These are phyloP conservation scores for Australoheros facetus DNA, from an alignment of 2,797 vertebrate species.

Conservation along the genomic window DNA sequence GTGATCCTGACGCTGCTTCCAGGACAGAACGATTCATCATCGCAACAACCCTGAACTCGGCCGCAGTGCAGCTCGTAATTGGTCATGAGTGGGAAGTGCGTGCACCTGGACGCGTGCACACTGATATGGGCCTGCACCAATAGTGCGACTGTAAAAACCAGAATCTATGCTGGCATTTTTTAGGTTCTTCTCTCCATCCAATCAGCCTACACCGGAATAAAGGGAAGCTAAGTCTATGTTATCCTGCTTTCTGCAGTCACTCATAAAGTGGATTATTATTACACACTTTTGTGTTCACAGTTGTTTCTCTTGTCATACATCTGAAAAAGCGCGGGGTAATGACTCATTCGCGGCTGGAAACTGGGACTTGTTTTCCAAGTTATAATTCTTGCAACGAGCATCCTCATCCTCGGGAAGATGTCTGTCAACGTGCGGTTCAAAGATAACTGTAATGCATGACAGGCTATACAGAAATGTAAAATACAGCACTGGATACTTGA, in stretches of 20 bases:
- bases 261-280: neutral
- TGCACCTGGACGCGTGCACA: neutral
- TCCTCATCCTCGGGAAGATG: neutral
- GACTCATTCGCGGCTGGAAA: slow-evolving; percentile 9
- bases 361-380: neutral
- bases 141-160: neutral
- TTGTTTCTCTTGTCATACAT: slow-evolving; percentile 7
- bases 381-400: slow-evolving; percentile 1
- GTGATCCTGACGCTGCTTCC: slow-evolving; percentile 49
- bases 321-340: neutral
- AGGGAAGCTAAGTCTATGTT: neutral
- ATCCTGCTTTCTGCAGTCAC: neutral
- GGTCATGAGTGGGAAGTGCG: slow-evolving; percentile 7
- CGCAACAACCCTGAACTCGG: slow-evolving; percentile 36
- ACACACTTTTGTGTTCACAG: neutral
- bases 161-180: neutral
- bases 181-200: neutral
- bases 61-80: slow-evolving; percentile 36
- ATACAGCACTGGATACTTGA: neutral
- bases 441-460: neutral
- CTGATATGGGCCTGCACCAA: too few relatives aligned
- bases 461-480: neutral
- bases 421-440: neutral
- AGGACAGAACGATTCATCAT: slow-evolving; percentile 53
- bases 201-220: neutral